Base-by-base conservation (phyloP, 1,140 invertebrate genomes). In the Nilaparvata lugens region DNA sequence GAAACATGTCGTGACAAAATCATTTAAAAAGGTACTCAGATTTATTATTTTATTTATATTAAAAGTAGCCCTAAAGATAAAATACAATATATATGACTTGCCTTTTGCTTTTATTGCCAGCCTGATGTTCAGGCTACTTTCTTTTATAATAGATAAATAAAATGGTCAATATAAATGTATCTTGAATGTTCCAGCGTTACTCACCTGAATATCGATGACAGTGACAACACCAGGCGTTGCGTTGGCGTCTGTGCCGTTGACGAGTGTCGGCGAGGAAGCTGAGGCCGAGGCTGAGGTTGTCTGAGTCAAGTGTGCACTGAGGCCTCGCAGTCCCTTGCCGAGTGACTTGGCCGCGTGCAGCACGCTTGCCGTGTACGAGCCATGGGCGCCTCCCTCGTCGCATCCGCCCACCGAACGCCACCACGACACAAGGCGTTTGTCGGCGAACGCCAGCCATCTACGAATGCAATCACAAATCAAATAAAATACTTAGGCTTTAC, bases 261-360 rank as follows among this genome's bases (percentile, higher is more conserved):
- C 73, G 75, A 18, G 31, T 35, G 74, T n/a, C 73, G 74, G 2
- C 56, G 67, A 57, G 60, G 65, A 31, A 69, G 67, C 67, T 74
- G 31, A 6, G 3, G 25, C 25, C 25, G 7, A 6, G 69, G 66
- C 71, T 52, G 71, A 31, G 35, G 61, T 72, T 91, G 94, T 62
- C 86, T 91, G 0, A n/a, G 93, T 93, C 14, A 98, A 90, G 25
- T 88, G 92, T 73, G 97, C 95, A n/a, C 94, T 89, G 60, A 98
- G 79, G 53, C 93, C 93, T 2, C 87, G 81, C 14, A 93, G 70
- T 6, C 90, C 90, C 71, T 90, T 89, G 24, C 89, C 88, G 7
- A 93, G 74, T 16, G 86, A 93, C 76, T 97, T 97, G 19, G 95
- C 95, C 19, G 94, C 94, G 75, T 95, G 93, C 14, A 98, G 81